Conservation (phyloP, 2,113 vertebrate species). For the Sakesphorus luctuosus region DNA sequence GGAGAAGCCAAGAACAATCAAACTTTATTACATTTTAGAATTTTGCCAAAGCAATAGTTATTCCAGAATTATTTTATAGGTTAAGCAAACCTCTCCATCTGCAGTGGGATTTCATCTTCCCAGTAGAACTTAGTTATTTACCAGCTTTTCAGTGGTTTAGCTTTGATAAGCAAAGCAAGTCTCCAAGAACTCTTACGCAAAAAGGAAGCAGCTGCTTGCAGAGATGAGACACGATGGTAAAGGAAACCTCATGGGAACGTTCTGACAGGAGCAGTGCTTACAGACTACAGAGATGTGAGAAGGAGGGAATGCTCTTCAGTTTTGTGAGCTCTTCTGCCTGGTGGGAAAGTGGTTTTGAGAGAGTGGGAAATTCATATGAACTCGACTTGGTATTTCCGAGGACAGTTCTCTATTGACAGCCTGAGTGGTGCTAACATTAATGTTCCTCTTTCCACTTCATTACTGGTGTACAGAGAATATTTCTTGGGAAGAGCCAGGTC, state of each 20-base stretch:
- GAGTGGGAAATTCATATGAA: background rate
- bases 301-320: background rate
- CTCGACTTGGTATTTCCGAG: background rate
- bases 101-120: constrained; percentile 44
- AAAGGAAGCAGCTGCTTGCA: constrained; percentile 57
- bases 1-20: constrained; percentile 60
- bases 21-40: constrained; percentile 35
- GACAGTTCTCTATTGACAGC: background rate
- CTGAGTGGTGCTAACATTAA: background rate
- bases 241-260: background rate
- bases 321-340: background rate
- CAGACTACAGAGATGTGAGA: background rate
- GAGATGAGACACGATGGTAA: constrained; percentile 9
- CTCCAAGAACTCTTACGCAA: constrained; percentile 3
- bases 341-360: constrained; percentile 8
- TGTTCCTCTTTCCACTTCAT: background rate
- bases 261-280: background rate
- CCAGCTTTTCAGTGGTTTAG: background rate
- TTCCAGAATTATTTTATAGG: constrained; percentile 54
- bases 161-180: background rate
- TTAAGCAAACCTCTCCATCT: constrained; percentile 57
- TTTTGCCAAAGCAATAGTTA: constrained; percentile 42
- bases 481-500: background rate
- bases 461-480: background rate
- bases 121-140: background rate